Percentiles rank a stretch among this genome's conserved stretches.
Conservation (phyloP, 30 jellyfish, hydroid and myxozoan species). For the Phacellophora camtschatica region DNA sequence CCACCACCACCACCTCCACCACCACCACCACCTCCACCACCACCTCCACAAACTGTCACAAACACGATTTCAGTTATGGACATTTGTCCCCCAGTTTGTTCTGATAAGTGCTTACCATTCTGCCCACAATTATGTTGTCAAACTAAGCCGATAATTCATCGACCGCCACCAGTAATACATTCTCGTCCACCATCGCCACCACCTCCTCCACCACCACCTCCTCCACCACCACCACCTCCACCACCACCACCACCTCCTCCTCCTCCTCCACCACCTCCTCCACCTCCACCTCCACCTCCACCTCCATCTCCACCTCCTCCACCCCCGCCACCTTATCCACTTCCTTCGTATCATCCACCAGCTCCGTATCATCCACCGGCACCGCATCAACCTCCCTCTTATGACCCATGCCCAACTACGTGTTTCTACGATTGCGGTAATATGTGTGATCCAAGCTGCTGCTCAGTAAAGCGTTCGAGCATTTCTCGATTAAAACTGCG, state of each 20-base stretch:
- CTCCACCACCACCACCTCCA: conserved; percentile 82
- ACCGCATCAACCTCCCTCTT: not conserved
- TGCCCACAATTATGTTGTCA: conserved; percentile 69
- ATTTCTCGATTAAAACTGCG: too few relatives aligned
- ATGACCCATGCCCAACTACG: conserved; percentile 23
- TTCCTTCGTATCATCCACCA: conserved; percentile 54
- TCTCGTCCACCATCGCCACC: conserved; percentile 79
- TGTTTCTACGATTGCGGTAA: conserved; percentile 41
- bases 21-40: conserved; percentile 72
- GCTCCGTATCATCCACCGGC: conserved; percentile 35
- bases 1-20: conserved; percentile 81
- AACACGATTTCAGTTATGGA: conserved; percentile 68
- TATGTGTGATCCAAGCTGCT: conserved; percentile 66
- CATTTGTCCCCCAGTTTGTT: conserved; percentile 73
- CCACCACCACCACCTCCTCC: conserved; percentile 89
- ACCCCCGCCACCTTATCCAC: conserved; percentile 55
- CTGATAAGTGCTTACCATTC: conserved; percentile 57
- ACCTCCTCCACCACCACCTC: conserved; percentile 83
- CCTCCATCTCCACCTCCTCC: conserved; percentile 40
- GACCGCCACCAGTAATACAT: conserved; percentile 78
- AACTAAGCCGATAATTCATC: conserved; percentile 48
- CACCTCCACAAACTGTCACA: conserved; percentile 54
- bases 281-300: conserved; percentile 23
- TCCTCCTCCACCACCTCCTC: conserved; percentile 66
- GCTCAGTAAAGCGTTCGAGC: conserved; percentile 48